These are phyloP conservation scores for Drosophila algonquin DNA, from an alignment of 2,888 invertebrate genomes.

Conservation along the genomic window DNA sequence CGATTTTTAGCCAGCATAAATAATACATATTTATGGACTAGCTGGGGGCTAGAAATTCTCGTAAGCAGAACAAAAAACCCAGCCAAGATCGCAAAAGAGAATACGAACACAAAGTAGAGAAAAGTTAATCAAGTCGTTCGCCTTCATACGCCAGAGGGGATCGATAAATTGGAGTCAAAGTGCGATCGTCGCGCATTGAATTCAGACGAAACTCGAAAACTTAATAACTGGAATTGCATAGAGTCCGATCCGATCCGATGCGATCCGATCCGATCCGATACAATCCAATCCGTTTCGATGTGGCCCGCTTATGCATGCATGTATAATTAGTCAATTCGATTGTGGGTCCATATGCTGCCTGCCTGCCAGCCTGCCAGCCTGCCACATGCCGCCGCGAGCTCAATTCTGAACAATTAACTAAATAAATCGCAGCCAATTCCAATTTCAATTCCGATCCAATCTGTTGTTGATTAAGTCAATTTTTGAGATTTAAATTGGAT, in stretches of 20 bases:
- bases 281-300: neutral
- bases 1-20: constrained; percentile 39
- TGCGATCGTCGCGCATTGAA: constrained; percentile 30
- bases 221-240: constrained; percentile 39
- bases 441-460: neutral
- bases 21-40: constrained; percentile 29
- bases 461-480: constrained; percentile 24
- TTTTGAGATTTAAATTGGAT: constrained; percentile 22
- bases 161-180: constrained; percentile 47
- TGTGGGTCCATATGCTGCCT: neutral
- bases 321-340: constrained; percentile 32
- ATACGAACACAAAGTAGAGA: constrained; percentile 12
- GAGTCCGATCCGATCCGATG: neutral
- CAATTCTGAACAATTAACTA: constrained; percentile 35
- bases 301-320: constrained; percentile 5
- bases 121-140: constrained; percentile 36
- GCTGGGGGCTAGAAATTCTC: constrained; percentile 17
- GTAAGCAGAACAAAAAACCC: constrained; percentile 3
- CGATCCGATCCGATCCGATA: neutral
- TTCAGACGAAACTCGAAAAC: constrained; percentile 24
- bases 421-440: constrained; percentile 26
- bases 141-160: constrained; percentile 31
- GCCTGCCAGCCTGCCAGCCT: neutral
- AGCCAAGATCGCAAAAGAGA: constrained; percentile 7
- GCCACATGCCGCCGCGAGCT: neutral